Evolutionary conservation across 2,888 invertebrate genomes (phyloP).

Genomic region (Resseliella maxima): DNA sequence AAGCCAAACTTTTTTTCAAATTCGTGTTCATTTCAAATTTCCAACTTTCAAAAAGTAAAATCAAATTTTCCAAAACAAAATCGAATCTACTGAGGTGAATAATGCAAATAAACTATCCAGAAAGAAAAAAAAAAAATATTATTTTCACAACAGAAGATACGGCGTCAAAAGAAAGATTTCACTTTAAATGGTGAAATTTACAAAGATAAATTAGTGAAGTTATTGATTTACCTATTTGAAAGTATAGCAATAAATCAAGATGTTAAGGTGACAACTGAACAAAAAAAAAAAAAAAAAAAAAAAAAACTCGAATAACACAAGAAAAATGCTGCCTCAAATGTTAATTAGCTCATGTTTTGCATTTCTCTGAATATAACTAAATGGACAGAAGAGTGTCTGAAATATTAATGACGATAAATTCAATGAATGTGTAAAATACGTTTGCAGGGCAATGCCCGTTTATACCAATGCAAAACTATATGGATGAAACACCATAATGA

Average conservation of each 20-base stretch:
- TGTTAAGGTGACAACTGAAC: not conserved
- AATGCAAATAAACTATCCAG: too few relatives aligned
- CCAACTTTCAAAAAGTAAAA: too few relatives aligned
- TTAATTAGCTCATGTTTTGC: not conserved
- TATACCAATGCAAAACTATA: not conserved
- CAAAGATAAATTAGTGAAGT: not conserved
- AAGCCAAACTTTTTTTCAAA: too few relatives aligned
- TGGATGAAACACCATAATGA: not conserved
- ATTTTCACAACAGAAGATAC: not conserved
- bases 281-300: not conserved
- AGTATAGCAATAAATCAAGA: not conserved
- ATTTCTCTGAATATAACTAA: not conserved
- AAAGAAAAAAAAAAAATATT: not conserved
- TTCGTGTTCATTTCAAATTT: too few relatives aligned
- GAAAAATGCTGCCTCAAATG: not conserved
- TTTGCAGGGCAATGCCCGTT: constrained; percentile 17
- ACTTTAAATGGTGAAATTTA: not conserved
- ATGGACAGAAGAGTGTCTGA: constrained; percentile 19
- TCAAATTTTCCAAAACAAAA: too few relatives aligned
- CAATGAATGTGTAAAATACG: not conserved
- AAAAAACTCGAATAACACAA: not conserved
- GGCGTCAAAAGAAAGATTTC: not conserved
- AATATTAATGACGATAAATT: constrained; percentile 3
- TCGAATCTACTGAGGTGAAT: too few relatives aligned
- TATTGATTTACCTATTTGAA: not conserved